Evolutionary conservation across 2,113 vertebrate genomes (phyloP), one percentile per base, ranked within the genome.

Genomic region (Blennius ocellaris): DNA sequence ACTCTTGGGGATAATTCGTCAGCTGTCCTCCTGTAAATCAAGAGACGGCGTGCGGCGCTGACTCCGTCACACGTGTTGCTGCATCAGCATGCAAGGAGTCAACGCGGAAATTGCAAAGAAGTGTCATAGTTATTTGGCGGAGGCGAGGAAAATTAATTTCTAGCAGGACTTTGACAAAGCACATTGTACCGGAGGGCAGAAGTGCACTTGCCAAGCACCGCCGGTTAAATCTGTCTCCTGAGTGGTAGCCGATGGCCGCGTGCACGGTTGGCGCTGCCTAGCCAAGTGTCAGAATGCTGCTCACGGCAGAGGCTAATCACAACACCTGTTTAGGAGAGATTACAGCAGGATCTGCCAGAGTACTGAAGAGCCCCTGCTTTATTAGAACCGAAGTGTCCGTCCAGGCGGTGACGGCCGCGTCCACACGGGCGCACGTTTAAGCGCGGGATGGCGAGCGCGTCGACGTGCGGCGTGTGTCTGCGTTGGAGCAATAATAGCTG

Each of bases 291-390:
- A 86, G 81, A 44, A 87, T 61, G 83, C 80, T n/a, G 80, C 84
- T 81, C 78, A 76, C 40, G 66, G 76, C 76, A 39, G 61, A 77
- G 48, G 65, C 80, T 87, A 85, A 90, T 89, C 90, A 90, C 85
- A 86, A 83, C 88, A 91, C 85, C 90, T 90, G 87, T 88, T 92
- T 81, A 80, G 84, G 43, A 44, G 76, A 90, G 90, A 90, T 91
- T 89, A 90, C 80, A 85, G 88, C 70, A 36, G 69, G 65, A 86
- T 68, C 78, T 53, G 53, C 76, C 67, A 73, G 74, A 78, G 77
- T 49, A 74, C 71, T 83, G 70, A 80, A 67, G 87, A 85, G 76
- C 56, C 69, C 80, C 51, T 15, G 70, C 85, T 83, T 85, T 89
- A 87, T 91, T 82, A 86, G 80, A 82, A 76, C 64, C 59, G 64